Evolutionary conservation across 2,113 vertebrate species (phyloP).

Genomic region (Rhinopomastus cyanomelas): DNA sequence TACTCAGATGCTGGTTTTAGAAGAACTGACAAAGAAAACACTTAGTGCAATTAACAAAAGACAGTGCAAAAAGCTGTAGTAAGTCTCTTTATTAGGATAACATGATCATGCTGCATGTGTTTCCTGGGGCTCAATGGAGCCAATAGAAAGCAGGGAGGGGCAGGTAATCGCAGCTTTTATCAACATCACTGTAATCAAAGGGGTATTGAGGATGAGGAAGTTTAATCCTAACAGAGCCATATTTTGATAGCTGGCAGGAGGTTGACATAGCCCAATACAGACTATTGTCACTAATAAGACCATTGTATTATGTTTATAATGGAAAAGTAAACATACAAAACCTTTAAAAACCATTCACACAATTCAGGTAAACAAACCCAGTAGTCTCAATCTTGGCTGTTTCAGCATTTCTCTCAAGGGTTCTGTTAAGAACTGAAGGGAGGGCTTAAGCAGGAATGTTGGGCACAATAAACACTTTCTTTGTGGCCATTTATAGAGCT

Average conservation of each 20-base stretch:
- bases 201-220: slow-evolving; percentile 44
- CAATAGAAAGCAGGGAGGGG: not conserved
- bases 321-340: slow-evolving; percentile 48
- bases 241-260: slow-evolving; percentile 54
- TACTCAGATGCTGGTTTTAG: not conserved
- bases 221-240: slow-evolving; percentile 49
- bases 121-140: not conserved
- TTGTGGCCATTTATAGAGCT: not conserved
- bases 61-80: not conserved
- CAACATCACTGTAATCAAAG: slow-evolving; percentile 34
- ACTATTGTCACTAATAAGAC: slow-evolving; percentile 47
- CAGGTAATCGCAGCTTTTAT: slow-evolving; percentile 34
- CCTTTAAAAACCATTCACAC: slow-evolving; percentile 48
- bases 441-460: not conserved
- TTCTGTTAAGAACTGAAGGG: not conserved
- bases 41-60: not conserved
- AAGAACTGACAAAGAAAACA: not conserved
- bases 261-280: slow-evolving; percentile 49
- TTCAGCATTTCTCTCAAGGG: slow-evolving; percentile 12
- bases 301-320: slow-evolving; percentile 26
- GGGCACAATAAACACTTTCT: not conserved
- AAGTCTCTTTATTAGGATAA: slow-evolving; percentile 9
- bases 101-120: not conserved
- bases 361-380: slow-evolving; percentile 39
- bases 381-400: not conserved